Evolutionary conservation across 1,140 invertebrate species (phyloP).

Genomic region (Aradophagus sp.): DNA sequence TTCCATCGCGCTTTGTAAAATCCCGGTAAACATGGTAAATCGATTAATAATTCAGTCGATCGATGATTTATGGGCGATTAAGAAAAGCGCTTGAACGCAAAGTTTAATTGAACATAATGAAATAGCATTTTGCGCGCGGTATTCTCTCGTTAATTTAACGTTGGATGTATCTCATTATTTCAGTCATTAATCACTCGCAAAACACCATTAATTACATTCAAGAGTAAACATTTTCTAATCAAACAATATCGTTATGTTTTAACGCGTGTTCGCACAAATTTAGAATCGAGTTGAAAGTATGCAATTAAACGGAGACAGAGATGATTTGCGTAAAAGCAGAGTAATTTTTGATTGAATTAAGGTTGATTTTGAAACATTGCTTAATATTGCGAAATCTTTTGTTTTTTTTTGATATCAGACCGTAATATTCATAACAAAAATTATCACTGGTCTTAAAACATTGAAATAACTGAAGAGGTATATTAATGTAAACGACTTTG

Average conservation of each 20-base stretch:
- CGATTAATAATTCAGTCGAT: constrained; percentile 10
- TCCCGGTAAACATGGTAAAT: constrained; percentile 8
- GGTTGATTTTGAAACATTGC: too few species aligned
- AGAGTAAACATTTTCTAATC: constrained; percentile 46
- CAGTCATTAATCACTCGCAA: constrained; percentile 43
- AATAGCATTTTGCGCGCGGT: constrained; percentile 31
- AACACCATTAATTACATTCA: constrained; percentile 39
- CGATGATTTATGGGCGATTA: constrained; percentile 27
- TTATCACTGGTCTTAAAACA: too few species aligned
- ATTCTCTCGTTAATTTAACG: constrained; percentile 20
- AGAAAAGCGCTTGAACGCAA: constrained; percentile 21
- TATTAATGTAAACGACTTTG: too few species aligned
- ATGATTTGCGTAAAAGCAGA: too few species aligned
- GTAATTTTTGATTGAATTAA: too few species aligned
- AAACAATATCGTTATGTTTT: constrained; percentile 24
- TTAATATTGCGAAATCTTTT: too few species aligned
- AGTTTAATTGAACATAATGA: constrained; percentile 47
- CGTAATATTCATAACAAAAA: too few species aligned
- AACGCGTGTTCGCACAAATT: too few species aligned
- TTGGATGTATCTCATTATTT: constrained; percentile 41
- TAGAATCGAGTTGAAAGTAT: too few species aligned
- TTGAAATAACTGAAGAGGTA: too few species aligned
- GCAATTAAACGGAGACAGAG: too few species aligned
- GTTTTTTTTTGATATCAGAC: too few species aligned
- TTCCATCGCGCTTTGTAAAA: constrained; percentile 1